phyloP scores from a whole-genome alignment of 1,140 invertebrate genomes.

The Cotesia vestalis region DNA sequence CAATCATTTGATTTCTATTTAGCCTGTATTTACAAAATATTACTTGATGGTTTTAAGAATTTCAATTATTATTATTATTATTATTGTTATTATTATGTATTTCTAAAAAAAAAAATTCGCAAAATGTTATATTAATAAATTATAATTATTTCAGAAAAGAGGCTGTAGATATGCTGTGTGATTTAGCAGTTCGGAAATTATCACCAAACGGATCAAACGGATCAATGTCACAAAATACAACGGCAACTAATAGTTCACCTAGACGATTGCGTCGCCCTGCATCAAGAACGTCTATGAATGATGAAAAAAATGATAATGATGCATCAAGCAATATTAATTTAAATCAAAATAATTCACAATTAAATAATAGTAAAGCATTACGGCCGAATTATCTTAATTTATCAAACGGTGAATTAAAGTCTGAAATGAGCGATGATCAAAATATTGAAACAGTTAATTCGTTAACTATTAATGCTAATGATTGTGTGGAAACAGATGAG shows the following conservation, averaged over 20 bases:
- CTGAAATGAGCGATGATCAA: too few species aligned
- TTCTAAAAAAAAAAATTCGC: too few species aligned
- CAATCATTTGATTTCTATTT: too few species aligned
- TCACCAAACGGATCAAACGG: slow-evolving; percentile 71
- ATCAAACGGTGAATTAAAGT: background rate
- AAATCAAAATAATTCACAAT: slow-evolving; percentile 10
- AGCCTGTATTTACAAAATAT: too few species aligned
- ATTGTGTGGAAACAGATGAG: background rate
- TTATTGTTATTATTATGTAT: too few species aligned
- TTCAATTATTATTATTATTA: too few species aligned
- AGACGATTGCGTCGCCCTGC: slow-evolving; percentile 65
- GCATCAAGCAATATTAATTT: background rate
- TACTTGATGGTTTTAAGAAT: too few species aligned
- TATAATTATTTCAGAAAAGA: slow-evolving; percentile 72
- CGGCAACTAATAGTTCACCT: slow-evolving; percentile 63
- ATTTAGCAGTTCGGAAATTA: slow-evolving; percentile 78
- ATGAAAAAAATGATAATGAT: slow-evolving; percentile 53
- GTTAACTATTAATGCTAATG: slow-evolving; percentile 11
- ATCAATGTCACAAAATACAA: slow-evolving; percentile 43
- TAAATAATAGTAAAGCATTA: background rate
- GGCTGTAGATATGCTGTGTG: slow-evolving; percentile 83
- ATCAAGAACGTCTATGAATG: slow-evolving; percentile 56
- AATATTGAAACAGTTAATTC: slow-evolving; percentile 21
- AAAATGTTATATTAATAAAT: background rate
- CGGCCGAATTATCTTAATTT: background rate